Base-by-base conservation (phyloP, 2,113 vertebrate genomes). In the Solea solea region DNA sequence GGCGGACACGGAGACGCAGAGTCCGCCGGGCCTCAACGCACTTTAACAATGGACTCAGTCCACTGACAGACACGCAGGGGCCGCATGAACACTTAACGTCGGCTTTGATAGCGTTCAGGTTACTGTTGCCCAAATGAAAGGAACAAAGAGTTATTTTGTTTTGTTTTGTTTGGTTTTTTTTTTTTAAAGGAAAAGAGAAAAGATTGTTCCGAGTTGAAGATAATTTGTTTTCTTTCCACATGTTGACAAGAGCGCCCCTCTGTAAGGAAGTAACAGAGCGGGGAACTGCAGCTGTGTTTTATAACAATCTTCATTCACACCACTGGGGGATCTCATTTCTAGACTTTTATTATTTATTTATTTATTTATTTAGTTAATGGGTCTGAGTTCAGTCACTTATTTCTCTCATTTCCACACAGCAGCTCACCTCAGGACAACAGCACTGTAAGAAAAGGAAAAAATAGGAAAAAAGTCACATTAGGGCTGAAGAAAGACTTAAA, bases 21-120 rank as follows among this genome's bases (percentile, higher is more conserved):
- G 44, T 27, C 61, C 53, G 69, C 25, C 81, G 70, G 87, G 86
- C 91, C 88, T 83, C 59, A 3, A 1, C 72, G 58, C 62, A 39
- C 27, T 72, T 60, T 74, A 83, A 90, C 87, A 90, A 92, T 84
- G 86, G 91, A 81, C 69, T 28, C 80, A 21, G 41, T 62, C 15
- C 21, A 60, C 2, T 9, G 9, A 48, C 45, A 69, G 52, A 25
- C 45, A 42, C 62, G 39, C 21, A 21, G 72, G 12, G 11, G 60
- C 48, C 2, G 9, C 14, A 8, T 73, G n/a, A 10, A 15, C 15
- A 44, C 42, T 39, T 21, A 57, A 41, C 12, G 9, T 16, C 3
- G 5, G 1, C 46, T 61, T 42, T 55, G 1, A 25, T 12, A 12
- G 13, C 39, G 0, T 58, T 72, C 0, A 27, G 10, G 44, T 5